Percentiles rank a stretch among this genome's conserved stretches.
phyloP scores from a whole-genome alignment of 1,140 invertebrate genomes.

The Campodea augens region DNA sequence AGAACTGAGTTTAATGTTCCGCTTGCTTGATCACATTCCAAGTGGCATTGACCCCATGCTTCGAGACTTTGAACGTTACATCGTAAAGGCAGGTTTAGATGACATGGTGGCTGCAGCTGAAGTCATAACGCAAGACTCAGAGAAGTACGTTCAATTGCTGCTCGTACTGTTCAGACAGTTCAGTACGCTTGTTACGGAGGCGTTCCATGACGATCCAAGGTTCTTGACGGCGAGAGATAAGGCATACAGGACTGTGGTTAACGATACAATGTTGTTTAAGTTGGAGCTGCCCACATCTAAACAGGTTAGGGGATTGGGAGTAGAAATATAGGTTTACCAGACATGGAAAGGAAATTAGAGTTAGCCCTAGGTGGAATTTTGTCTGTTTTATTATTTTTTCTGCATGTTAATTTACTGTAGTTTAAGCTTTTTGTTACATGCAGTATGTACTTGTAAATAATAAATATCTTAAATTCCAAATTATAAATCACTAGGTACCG shows the following conservation, averaged over 20 bases:
- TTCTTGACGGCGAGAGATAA: constrained; percentile 49
- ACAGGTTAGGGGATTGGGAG: constrained; percentile 30
- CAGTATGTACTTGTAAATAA: too few relatives aligned
- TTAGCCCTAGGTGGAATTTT: too few relatives aligned
- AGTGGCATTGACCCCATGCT: constrained; percentile 40
- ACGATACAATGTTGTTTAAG: constrained; percentile 44
- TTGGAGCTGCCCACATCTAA: constrained; percentile 35
- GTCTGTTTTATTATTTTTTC: too few relatives aligned
- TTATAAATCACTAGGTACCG: too few relatives aligned
- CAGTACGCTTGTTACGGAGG: constrained; percentile 36
- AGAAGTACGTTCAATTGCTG: constrained; percentile 47
- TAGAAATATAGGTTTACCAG: too few relatives aligned
- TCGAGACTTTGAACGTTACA: constrained; percentile 34
- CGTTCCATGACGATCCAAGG: constrained; percentile 42
- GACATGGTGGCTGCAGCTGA: constrained; percentile 41
- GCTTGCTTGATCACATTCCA: constrained; percentile 38
- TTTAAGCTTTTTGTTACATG: too few relatives aligned
- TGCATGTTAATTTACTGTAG: too few relatives aligned
- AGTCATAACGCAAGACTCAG: constrained; percentile 39
- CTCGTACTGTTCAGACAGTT: constrained; percentile 39
- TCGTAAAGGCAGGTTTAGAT: constrained; percentile 35
- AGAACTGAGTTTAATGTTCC: constrained; percentile 39
- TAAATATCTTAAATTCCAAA: too few relatives aligned
- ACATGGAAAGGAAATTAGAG: too few relatives aligned
- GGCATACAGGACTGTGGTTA: constrained; percentile 44